A percentile compares a stretch with the other conserved stretches of the same genome.
phyloP scores from a whole-genome alignment of 2,113 vertebrate genomes.

The Trichomycterus rosablanca region DNA sequence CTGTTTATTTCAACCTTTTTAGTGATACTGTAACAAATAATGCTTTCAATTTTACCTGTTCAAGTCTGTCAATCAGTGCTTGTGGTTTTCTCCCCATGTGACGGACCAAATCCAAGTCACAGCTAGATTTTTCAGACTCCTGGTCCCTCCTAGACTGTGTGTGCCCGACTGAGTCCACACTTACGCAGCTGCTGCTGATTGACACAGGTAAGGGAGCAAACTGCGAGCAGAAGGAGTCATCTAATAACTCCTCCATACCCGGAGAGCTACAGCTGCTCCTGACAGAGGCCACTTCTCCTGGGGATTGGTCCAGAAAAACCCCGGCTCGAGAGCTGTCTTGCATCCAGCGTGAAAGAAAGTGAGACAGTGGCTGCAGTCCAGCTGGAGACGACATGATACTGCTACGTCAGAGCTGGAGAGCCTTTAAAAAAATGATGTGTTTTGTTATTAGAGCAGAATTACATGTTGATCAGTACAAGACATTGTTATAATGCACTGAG shows the following conservation, averaged over 20 bases:
- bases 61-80: constrained; percentile 74
- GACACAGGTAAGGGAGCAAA: constrained; percentile 63
- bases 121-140: constrained; percentile 7
- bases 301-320: constrained; percentile 72
- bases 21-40: neutral
- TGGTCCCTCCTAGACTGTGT: constrained; percentile 44
- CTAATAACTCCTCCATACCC: constrained; percentile 38
- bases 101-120: constrained; percentile 42
- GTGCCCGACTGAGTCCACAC: constrained; percentile 59
- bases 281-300: constrained; percentile 58
- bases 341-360: constrained; percentile 76
- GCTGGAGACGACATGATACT: constrained; percentile 73
- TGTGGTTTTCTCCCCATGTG: constrained; percentile 41
- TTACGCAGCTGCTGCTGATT: constrained; percentile 68
- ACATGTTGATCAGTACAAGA: neutral
- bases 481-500: too few species aligned
- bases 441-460: neutral
- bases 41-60: constrained; percentile 69
- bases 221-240: constrained; percentile 60
- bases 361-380: constrained; percentile 61
- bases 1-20: too few species aligned
- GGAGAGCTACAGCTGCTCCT: constrained; percentile 33
- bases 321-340: constrained; percentile 72
- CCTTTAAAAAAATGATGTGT: neutral
- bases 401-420: neutral